These are phyloP conservation scores for Andrena bicolor DNA, from an alignment of 2,888 invertebrate species.

Conservation along the genomic window DNA sequence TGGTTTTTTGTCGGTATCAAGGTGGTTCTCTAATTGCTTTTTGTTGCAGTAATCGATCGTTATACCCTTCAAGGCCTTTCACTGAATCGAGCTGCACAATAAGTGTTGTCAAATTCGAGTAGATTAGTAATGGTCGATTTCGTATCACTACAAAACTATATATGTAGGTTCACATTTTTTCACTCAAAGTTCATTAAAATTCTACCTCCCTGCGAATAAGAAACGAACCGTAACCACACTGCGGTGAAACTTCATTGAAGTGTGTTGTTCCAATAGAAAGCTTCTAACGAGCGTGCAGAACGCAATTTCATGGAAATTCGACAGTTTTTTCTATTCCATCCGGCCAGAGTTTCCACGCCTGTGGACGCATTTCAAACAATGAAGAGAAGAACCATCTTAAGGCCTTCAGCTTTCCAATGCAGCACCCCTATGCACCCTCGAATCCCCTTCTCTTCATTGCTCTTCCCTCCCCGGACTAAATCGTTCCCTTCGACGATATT, in stretches of 20 bases:
- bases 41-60: constrained; percentile 60
- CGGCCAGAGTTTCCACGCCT: not conserved
- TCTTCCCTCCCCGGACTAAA: constrained; percentile 66
- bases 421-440: constrained; percentile 72
- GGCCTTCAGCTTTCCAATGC: constrained; percentile 32
- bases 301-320: constrained; percentile 24
- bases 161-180: not conserved
- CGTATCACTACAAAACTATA: not conserved
- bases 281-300: not conserved
- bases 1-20: constrained; percentile 37
- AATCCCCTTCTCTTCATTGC: constrained; percentile 45
- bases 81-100: not conserved
- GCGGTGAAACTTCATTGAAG: not conserved
- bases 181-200: not conserved
- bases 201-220: not conserved
- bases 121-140: not conserved
- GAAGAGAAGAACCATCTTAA: constrained; percentile 18
- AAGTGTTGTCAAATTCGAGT: not conserved
- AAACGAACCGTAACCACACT: not conserved
- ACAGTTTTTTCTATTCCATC: not conserved
- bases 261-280: not conserved
- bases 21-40: constrained; percentile 56
- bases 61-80: constrained; percentile 18
- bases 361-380: constrained; percentile 24
- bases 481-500: constrained; percentile 80